These are phyloP conservation scores for Habroteleia sp. DNA, from an alignment of 2,888 invertebrate genomes.

Conservation along the genomic window DNA sequence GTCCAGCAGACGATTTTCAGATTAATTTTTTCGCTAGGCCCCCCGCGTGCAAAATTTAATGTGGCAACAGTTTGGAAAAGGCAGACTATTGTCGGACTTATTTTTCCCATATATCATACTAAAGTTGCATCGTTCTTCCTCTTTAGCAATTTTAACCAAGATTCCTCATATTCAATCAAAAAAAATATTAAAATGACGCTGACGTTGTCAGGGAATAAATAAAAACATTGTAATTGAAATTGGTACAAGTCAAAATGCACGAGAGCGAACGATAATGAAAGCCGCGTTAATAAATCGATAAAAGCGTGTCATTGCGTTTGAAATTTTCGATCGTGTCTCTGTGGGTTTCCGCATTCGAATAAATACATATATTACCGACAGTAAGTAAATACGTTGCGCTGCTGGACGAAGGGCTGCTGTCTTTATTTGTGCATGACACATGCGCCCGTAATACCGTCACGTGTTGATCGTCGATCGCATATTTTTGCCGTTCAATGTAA, in stretches of 20 bases:
- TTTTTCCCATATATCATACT: no score
- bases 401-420: conserved; percentile 19
- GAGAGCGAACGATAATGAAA: conserved; percentile 10
- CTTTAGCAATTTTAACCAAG: no score
- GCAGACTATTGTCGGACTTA: no score
- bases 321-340: conserved; percentile 26
- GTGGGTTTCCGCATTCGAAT: conserved; percentile 51
- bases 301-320: conserved; percentile 18
- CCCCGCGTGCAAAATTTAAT: no score
- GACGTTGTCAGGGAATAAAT: no score
- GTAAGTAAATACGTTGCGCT: conserved; percentile 38
- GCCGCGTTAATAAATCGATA: conserved; percentile 44
- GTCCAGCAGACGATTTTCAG: no score
- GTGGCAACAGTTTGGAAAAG: no score
- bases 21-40: no score
- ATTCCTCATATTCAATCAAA: no score
- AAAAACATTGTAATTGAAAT: background rate
- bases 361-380: conserved; percentile 53
- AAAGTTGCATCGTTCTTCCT: no score
- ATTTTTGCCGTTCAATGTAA: conserved; percentile 72
- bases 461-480: conserved; percentile 65
- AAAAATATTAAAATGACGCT: no score
- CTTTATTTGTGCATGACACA: conserved; percentile 50
- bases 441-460: conserved; percentile 35
- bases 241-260: conserved; percentile 18